Conservation (phyloP, 2,888 invertebrate genomes). For the Drosophila lutescens region DNA sequence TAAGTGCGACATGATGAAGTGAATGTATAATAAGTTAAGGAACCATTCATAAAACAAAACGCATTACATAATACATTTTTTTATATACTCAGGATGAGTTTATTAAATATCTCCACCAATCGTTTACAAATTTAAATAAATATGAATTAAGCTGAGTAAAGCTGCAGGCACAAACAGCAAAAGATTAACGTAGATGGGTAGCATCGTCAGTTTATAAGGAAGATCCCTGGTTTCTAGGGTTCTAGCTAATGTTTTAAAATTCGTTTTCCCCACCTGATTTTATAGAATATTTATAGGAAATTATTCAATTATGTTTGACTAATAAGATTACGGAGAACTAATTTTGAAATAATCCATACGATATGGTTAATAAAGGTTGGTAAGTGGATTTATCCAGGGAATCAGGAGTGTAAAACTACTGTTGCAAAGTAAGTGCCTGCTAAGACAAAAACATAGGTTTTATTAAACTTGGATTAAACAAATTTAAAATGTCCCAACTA, state of each 20-base stretch:
- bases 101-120: background rate
- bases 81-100: background rate
- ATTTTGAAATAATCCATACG: background rate
- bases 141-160: background rate
- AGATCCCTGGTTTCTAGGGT: no score
- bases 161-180: slow-evolving; percentile 10
- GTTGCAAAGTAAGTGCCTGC: no score
- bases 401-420: no score
- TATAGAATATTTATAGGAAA: background rate
- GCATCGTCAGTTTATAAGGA: background rate
- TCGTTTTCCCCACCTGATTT: background rate
- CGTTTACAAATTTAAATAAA: background rate
- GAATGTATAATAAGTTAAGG: no score
- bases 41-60: background rate
- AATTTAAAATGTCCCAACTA: no score
- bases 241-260: background rate
- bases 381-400: background rate
- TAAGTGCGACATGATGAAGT: no score
- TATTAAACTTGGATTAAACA: no score
- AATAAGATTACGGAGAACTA: background rate
- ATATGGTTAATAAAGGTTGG: background rate
- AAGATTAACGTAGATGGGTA: background rate
- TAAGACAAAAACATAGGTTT: no score
- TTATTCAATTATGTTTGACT: background rate
- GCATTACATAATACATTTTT: background rate